Evolutionary conservation across 53 echinoderm and acorn worm species (phyloP).

Genomic region (Patiria pectinifera): DNA sequence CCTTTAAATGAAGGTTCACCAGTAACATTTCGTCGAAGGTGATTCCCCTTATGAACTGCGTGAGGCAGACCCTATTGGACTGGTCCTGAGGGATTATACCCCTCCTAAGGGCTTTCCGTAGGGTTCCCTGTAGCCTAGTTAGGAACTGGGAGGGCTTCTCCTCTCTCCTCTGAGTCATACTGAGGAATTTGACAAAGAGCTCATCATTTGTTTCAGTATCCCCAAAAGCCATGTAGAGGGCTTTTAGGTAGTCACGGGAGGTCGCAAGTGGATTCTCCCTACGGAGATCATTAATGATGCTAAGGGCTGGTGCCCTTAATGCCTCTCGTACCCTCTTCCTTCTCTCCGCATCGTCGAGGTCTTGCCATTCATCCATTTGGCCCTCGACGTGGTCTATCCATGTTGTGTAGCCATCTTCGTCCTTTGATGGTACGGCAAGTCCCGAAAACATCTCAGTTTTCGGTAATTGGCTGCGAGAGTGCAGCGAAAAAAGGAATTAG

Average conservation of each 20-base stretch:
- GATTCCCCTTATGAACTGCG: conserved; percentile 60
- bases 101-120: neutral
- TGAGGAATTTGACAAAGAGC: conserved; percentile 62
- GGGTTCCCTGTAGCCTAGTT: conserved; percentile 19
- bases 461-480: too few relatives aligned
- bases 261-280: conserved; percentile 47
- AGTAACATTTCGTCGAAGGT: conserved; percentile 60
- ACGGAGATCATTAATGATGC: conserved; percentile 59
- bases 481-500: too few relatives aligned
- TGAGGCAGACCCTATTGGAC: conserved; percentile 23
- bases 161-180: conserved; percentile 28
- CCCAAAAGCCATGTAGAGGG: conserved; percentile 68
- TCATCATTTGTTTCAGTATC: conserved; percentile 68
- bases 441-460: too few relatives aligned
- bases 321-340: conserved; percentile 63
- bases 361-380: conserved; percentile 21
- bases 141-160: conserved; percentile 61
- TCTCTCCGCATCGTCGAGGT: conserved; percentile 52
- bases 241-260: conserved; percentile 56
- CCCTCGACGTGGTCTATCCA: too few relatives aligned
- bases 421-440: too few relatives aligned
- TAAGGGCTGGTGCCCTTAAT: conserved; percentile 58
- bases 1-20: conserved; percentile 34
- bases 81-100: conserved; percentile 1
- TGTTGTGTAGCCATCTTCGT: too few relatives aligned